Evolutionary conservation across 2,888 invertebrate species (phyloP).

Genomic region (Morpho deidamia): DNA sequence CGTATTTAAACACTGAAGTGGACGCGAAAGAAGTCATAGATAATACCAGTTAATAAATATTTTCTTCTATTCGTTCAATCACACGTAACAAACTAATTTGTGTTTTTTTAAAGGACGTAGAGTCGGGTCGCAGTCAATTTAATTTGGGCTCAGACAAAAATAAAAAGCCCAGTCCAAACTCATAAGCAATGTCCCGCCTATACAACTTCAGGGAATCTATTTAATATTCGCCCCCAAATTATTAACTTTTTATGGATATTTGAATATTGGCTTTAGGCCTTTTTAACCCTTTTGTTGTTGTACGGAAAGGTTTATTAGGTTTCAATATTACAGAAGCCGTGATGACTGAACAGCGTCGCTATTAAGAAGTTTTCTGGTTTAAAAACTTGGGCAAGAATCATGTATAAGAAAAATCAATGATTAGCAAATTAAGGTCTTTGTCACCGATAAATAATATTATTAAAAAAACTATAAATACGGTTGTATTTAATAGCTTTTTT

Average conservation of each 20-base stretch:
- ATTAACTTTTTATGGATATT: conserved; percentile 50
- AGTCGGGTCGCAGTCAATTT: conserved; percentile 49
- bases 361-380: not conserved
- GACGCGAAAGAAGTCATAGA: too few species aligned
- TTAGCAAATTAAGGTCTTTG: too few species aligned
- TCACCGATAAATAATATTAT: too few species aligned
- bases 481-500: too few species aligned
- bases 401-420: too few species aligned
- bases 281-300: conserved; percentile 6
- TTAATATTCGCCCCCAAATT: conserved; percentile 48
- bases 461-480: too few species aligned
- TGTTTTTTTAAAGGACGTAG: conserved; percentile 18
- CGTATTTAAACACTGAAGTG: too few species aligned
- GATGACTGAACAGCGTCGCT: too few species aligned
- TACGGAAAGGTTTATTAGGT: not conserved
- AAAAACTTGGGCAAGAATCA: too few species aligned
- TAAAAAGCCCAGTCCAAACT: conserved; percentile 43
- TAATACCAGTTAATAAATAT: too few species aligned
- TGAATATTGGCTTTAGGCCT: conserved; percentile 40
- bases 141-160: conserved; percentile 68
- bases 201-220: conserved; percentile 48
- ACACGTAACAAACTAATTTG: conserved; percentile 8
- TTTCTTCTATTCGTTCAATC: not conserved
- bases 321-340: not conserved
- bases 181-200: conserved; percentile 65